These are phyloP conservation scores for cat (Felis catus) DNA, from an alignment of 2,113 vertebrate genomes.

Conservation along the genomic window DNA sequence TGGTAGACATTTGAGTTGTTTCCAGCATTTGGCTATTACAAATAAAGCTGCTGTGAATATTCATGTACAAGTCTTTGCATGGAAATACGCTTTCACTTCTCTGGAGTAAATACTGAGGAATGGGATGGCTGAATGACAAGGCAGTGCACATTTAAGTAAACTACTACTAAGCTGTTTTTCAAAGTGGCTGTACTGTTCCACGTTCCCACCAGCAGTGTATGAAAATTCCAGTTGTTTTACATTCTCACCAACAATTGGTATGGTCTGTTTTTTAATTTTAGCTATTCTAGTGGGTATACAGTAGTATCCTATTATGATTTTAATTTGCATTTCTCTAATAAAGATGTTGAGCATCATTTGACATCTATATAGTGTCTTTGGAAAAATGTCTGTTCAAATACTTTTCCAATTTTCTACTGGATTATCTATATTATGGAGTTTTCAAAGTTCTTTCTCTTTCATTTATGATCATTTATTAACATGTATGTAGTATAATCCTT, in stretches of 20 bases:
- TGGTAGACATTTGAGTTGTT: background rate
- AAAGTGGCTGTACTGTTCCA: background rate
- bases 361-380: background rate
- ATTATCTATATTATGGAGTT: background rate
- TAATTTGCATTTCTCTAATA: conserved; percentile 32
- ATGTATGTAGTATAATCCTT: background rate
- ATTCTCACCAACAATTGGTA: background rate
- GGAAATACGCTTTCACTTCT: background rate
- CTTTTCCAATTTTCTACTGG: background rate
- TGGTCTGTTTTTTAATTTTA: background rate
- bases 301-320: background rate
- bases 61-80: background rate
- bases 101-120: background rate
- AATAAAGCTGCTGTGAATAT: conserved; percentile 26
- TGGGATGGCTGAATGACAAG: background rate
- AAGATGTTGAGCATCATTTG: background rate
- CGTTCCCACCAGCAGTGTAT: background rate
- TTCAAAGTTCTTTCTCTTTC: background rate
- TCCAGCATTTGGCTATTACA: background rate
- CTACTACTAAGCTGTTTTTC: background rate
- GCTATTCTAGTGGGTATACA: background rate
- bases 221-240: background rate
- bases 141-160: background rate
- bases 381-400: background rate
- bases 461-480: background rate